These are phyloP conservation scores for Drosophila greeni DNA, from an alignment of 2,888 invertebrate species.

Conservation along the genomic window DNA sequence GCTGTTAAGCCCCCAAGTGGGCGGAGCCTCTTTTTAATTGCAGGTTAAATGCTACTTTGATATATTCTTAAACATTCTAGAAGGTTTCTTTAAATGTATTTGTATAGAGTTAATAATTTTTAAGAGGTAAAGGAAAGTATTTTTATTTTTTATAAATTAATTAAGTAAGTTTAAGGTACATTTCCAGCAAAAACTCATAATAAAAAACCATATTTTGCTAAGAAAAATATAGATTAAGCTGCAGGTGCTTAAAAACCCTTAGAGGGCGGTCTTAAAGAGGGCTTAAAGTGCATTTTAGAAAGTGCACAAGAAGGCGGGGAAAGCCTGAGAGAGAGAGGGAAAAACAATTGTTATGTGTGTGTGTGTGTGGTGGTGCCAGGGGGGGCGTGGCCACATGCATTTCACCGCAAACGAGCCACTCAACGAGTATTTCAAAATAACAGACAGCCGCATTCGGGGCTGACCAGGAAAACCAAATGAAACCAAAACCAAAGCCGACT, in stretches of 20 bases:
- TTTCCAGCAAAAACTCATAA: neutral
- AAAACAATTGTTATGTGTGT: constrained; percentile 32
- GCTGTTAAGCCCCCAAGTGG: neutral
- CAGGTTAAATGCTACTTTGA: too few species aligned
- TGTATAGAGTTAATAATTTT: too few species aligned
- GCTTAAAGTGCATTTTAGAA: constrained; percentile 7
- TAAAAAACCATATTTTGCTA: neutral
- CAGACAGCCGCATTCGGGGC: constrained; percentile 64
- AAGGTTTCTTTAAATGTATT: too few species aligned
- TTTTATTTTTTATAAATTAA: too few species aligned
- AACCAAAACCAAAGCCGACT: constrained; percentile 66
- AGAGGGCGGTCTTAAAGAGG: constrained; percentile 2
- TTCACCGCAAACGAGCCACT: constrained; percentile 71
- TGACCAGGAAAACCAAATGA: constrained; percentile 58
- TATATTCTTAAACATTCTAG: too few species aligned
- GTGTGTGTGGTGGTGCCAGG: neutral
- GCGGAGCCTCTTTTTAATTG: neutral
- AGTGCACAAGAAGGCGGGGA: neutral
- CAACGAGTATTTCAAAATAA: constrained; percentile 73
- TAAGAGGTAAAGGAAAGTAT: too few species aligned
- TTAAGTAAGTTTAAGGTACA: too few species aligned
- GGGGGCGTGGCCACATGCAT: constrained; percentile 57
- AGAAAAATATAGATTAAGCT: neutral
- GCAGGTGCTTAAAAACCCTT: neutral
- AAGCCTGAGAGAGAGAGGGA: neutral